These are phyloP conservation scores for Stenurella melanura DNA, from an alignment of 2,888 invertebrate genomes.

Conservation along the genomic window DNA sequence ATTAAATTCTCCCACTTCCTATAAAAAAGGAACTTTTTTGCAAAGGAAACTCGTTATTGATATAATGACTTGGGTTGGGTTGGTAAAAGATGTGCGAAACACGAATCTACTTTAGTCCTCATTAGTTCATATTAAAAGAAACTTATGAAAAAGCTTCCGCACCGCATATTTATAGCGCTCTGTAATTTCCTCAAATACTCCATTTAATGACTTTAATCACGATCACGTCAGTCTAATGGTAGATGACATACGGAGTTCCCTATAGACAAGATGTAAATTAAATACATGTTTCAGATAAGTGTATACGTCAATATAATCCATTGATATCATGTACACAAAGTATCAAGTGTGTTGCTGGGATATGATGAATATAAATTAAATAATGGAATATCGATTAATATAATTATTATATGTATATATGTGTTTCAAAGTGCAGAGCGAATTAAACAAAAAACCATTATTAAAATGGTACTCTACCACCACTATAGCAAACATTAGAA, in stretches of 20 bases:
- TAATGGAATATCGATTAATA: neutral
- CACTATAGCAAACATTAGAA: too few species aligned
- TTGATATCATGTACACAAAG: neutral
- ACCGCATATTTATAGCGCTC: conserved; percentile 21
- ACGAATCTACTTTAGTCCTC: conserved; percentile 48
- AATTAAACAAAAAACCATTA: too few species aligned
- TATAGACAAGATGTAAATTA: neutral
- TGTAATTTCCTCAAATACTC: conserved; percentile 38
- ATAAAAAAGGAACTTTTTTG: conserved; percentile 31
- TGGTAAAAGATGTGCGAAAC: conserved; percentile 50
- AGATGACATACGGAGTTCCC: conserved; percentile 4
- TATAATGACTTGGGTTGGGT: conserved; percentile 49
- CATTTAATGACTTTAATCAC: conserved; percentile 37
- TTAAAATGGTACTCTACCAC: too few species aligned
- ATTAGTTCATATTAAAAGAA: conserved; percentile 45
- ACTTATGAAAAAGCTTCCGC: conserved; percentile 33
- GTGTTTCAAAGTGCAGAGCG: too few species aligned
- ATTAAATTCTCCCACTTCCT: conserved; percentile 66
- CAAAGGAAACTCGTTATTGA: conserved; percentile 56
- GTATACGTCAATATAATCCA: neutral
- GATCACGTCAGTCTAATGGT: conserved; percentile 2
- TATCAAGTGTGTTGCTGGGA: neutral
- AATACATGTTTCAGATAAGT: neutral
- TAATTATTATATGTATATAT: too few species aligned
- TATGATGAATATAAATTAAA: neutral